These are phyloP conservation scores for Eudorcas thomsonii DNA, from an alignment of 2,113 vertebrate species.

Conservation along the genomic window DNA sequence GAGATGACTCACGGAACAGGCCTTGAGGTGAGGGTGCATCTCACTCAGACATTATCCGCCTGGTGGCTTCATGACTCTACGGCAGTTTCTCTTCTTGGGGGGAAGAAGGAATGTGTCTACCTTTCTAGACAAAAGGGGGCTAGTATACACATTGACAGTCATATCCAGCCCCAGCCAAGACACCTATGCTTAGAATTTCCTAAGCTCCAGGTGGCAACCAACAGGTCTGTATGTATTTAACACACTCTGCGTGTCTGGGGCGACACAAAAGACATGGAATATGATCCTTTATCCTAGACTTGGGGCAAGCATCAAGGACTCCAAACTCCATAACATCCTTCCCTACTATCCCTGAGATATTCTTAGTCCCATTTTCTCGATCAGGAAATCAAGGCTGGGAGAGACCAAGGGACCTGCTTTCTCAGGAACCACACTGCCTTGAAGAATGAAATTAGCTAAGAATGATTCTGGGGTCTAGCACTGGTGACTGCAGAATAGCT, in stretches of 20 bases:
- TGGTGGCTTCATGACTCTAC: not conserved
- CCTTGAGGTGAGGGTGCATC: not conserved
- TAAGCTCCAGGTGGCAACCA: not conserved
- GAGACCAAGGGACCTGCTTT: not conserved
- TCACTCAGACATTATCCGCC: not conserved
- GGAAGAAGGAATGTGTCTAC: not conserved
- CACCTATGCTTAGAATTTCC: not conserved
- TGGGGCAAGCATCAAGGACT: not conserved
- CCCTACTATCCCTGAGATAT: not conserved
- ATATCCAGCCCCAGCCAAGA: not conserved
- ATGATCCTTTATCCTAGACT: not conserved
- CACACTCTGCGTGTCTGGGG: not conserved
- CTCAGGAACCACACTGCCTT: not conserved
- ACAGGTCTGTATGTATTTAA: not conserved
- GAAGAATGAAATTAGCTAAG: not conserved
- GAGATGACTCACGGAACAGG: slow-evolving; percentile 34
- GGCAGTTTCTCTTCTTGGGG: not conserved
- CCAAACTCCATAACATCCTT: rapidly evolving
- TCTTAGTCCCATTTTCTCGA: not conserved
- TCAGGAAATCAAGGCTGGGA: not conserved
- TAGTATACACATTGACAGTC: rapidly evolving
- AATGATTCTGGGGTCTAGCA: not conserved
- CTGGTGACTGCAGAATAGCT: not conserved
- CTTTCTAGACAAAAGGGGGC: not conserved
- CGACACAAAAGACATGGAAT: not conserved